A percentile compares a stretch with the other conserved stretches of the same genome.
Conservation (phyloP, 2,888 invertebrate species). For the Stratiomys singularior region DNA sequence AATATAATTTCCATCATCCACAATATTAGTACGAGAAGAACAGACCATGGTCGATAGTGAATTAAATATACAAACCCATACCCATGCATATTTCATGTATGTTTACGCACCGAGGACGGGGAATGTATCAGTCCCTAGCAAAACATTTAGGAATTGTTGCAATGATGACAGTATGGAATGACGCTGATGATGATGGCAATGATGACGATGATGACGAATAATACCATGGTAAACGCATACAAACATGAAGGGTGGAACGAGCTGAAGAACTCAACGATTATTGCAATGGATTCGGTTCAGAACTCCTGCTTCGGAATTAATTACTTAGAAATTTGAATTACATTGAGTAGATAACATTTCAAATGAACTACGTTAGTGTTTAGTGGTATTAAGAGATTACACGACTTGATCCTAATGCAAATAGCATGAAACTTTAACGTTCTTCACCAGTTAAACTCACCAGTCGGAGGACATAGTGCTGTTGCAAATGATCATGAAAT, state of each 20-base stretch:
- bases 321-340: constrained; percentile 4
- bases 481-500: not conserved
- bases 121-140: not conserved
- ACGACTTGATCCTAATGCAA: not conserved
- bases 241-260: not conserved
- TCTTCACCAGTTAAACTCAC: not conserved
- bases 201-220: constrained; percentile 17
- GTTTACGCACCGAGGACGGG: constrained; percentile 2
- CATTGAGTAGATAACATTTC: not conserved
- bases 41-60: no score
- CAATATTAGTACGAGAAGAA: not conserved
- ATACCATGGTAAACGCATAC: not conserved
- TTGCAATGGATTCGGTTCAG: not conserved
- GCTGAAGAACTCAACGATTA: not conserved
- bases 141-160: not conserved
- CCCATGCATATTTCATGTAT: no score
- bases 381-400: not conserved
- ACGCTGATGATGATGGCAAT: not conserved
- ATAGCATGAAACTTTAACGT: not conserved
- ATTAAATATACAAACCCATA: not conserved
- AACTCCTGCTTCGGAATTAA: constrained; percentile 10
- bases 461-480: not conserved
- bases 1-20: constrained; percentile 12
- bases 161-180: not conserved
- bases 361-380: not conserved